A percentile compares a stretch with the other conserved stretches of the same genome.
Conservation (phyloP, 1,140 invertebrate species). For the Drosophila kanapiae region DNA sequence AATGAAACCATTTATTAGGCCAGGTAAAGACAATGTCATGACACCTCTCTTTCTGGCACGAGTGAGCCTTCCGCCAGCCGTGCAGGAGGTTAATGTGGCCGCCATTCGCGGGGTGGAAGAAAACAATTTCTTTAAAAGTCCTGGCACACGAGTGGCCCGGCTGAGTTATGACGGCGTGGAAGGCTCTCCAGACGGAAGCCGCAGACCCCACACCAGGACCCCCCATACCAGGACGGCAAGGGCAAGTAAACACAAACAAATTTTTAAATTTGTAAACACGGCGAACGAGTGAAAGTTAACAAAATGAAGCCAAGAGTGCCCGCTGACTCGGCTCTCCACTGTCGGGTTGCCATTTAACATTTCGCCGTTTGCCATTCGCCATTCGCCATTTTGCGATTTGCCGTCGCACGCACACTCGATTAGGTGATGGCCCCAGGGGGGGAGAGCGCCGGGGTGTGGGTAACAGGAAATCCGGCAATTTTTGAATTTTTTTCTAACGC, state of each 20-base stretch:
- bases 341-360: constrained; percentile 28
- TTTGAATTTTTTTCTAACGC: constrained; percentile 63
- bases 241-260: constrained; percentile 77
- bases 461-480: constrained; percentile 78
- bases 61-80: constrained; percentile 5
- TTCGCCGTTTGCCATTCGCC: constrained; percentile 9
- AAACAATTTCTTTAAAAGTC: constrained; percentile 83
- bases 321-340: constrained; percentile 34
- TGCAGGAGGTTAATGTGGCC: constrained; percentile 29
- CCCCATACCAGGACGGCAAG: constrained; percentile 19
- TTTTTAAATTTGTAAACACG: constrained; percentile 82
- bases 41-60: constrained; percentile 43
- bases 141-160: constrained; percentile 18
- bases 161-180: constrained; percentile 65
- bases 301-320: constrained; percentile 66
- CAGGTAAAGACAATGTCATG: constrained; percentile 75
- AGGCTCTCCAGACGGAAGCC: constrained; percentile 30
- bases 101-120: constrained; percentile 16
- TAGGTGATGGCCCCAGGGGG: constrained; percentile 15
- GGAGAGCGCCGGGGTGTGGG: constrained; percentile 15
- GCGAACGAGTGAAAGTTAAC: constrained; percentile 67
- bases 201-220: constrained; percentile 9
- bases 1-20: constrained; percentile 81
- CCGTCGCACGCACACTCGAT: constrained; percentile 59
- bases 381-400: constrained; percentile 39